Evolutionary conservation across 2,888 invertebrate genomes (phyloP), one percentile per base, ranked within the genome.

Genomic region (Theretra japonica): DNA sequence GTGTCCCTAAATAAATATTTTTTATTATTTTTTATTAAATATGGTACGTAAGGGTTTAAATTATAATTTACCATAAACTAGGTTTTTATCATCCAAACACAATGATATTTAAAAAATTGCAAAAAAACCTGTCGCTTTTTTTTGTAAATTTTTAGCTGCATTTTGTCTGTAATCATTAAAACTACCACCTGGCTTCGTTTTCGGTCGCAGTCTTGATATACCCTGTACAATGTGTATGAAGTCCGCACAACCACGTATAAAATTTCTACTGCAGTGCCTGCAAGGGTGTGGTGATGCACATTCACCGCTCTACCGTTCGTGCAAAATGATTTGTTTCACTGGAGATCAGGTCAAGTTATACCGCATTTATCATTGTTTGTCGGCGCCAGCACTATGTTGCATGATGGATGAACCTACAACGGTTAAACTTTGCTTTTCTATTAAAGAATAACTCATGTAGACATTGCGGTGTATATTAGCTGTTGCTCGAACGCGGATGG

Each of bases 311-410:
- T 48, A 4, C 58, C 17, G 23, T 57, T 71, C 57, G 48, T 74
- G 70, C 59, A 48, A 70, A 74, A 73, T 71, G 73, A 75, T 76
- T 72, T 76, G 70, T 65, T 79, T 74, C 41, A 41, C 23, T 72
- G 65, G 73, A 75, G 76, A 75, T 76, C 74, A 74, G 76, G 74
- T 74, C 71, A 73, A 77, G 76, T 75, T 73, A 71, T 73, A 74
- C 70, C 73, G 73, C 73, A 79, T 79, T 76, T 75, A 77, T 77
- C 76, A 76, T 72, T 72, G 72, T 74, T 75, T 74, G 68, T 30
- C 69, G 58, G 69, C 70, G 65, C 60, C 71, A 41, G 70, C 60
- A 65, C 70, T 60, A 68, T 69, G 6, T 21, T 21, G 23, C 62
- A 41, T 41, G 41, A 65, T 65, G 21, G 48, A 65, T 65, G 41